Conservation (phyloP, 2,888 invertebrate genomes). For the Sacculina carcini region DNA sequence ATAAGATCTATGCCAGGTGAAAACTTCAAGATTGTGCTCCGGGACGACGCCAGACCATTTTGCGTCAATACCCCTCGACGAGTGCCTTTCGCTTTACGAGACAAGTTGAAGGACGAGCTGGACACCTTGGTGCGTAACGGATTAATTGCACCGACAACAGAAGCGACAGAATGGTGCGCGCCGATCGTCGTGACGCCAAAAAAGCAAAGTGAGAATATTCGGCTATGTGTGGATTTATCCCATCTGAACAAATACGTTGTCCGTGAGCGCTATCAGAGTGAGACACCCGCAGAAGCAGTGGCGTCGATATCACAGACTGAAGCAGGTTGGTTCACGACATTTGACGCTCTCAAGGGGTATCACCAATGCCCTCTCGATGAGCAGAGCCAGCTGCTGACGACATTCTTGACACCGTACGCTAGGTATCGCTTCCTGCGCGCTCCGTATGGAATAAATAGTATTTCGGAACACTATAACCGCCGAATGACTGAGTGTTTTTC, state of each 20-base stretch:
- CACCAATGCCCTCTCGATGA: neutral
- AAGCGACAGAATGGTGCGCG: constrained; percentile 7
- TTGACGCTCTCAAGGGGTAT: constrained; percentile 7
- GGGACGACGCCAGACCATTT: neutral
- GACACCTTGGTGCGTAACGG: neutral
- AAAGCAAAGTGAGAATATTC: too few species aligned
- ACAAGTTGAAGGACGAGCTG: neutral
- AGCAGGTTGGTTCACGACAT: neutral
- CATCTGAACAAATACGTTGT: constrained; percentile 1
- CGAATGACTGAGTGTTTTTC: neutral
- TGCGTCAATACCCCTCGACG: neutral
- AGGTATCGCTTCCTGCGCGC: constrained; percentile 3
- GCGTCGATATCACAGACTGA: neutral
- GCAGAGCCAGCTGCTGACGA: neutral
- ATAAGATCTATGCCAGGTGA: neutral
- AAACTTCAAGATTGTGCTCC: neutral
- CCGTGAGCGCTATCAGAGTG: neutral
- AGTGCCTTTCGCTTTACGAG: neutral
- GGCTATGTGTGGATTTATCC: constrained; percentile 4
- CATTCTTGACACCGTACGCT: constrained; percentile 8
- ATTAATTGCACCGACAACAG: neutral
- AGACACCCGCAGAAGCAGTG: neutral
- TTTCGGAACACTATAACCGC: neutral
- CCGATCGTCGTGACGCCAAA: too few species aligned
- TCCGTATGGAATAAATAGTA: constrained; percentile 2